Evolutionary conservation across 1,140 invertebrate genomes (phyloP).

Genomic region (Agrypnia vestita): DNA sequence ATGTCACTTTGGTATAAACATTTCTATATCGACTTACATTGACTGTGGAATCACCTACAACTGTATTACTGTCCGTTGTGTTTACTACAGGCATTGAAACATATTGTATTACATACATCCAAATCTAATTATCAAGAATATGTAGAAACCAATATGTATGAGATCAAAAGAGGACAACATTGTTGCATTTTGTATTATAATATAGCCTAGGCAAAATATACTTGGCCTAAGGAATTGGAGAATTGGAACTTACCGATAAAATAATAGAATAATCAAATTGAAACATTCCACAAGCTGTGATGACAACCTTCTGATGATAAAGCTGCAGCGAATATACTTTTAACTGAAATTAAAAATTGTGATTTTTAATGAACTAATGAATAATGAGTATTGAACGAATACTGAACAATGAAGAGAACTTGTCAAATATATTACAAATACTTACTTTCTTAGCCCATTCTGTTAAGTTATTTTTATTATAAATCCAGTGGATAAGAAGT

Average conservation of each 20-base stretch:
- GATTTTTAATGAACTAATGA: constrained; percentile 1
- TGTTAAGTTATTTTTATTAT: constrained; percentile 12
- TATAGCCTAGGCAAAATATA: too few species aligned
- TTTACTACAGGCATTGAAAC: too few species aligned
- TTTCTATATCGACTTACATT: too few species aligned
- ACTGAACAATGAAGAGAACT: neutral
- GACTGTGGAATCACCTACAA: too few species aligned
- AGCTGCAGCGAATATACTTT: constrained; percentile 49
- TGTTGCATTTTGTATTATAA: too few species aligned
- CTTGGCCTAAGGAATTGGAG: too few species aligned
- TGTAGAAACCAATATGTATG: too few species aligned
- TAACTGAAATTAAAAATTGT: constrained; percentile 38
- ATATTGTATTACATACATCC: too few species aligned
- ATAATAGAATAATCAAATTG: constrained; percentile 42
- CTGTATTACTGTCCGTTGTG: too few species aligned
- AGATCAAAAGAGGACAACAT: too few species aligned
- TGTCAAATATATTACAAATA: neutral
- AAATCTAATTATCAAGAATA: too few species aligned
- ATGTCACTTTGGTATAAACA: too few species aligned
- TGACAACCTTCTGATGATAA: constrained; percentile 41
- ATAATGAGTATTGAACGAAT: constrained; percentile 3
- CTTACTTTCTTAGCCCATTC: constrained; percentile 16
- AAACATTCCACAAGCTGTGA: constrained; percentile 46
- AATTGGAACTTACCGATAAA: constrained; percentile 45
- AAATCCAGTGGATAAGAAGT: constrained; percentile 20